Evolutionary conservation across 2,797 vertebrate genomes (phyloP), one percentile per base, ranked within the genome.

Genomic region (Botia kubotai): DNA sequence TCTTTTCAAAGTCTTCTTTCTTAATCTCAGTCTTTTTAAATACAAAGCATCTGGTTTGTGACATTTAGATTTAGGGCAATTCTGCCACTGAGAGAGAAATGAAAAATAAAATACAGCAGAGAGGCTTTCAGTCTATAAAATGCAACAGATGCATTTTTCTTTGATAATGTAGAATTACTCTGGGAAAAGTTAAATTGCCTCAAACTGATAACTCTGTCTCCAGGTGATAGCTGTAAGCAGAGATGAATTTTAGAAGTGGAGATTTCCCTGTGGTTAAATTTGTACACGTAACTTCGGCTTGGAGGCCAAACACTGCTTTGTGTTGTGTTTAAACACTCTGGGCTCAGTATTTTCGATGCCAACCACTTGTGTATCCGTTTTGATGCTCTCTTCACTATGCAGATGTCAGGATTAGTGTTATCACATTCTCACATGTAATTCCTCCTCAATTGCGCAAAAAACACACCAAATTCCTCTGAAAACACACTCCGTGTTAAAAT

Each of bases 341-440:
- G 46, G 10, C 33, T 66, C 6, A 6, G 2, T 65, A 13, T 36
- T 36, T 36, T 26, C 6, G 16, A 65, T 0, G 16, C 16, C 17
- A 36, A 65, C 29, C 62, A 36, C 16, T 36, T 36, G 6, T n/a
- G 14, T 33, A 39, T 66, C 63, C 19, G 55, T 66, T 57, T 57
- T 66, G 16, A 36, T 11, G 76, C 74, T 70, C 19, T 86, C 60
- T 84, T 80, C 83, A 39, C 58, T 46, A 50, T 3, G 46, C 39
- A 76, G 73, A 85, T 71, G 87, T 86, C 85, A 68, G 82, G 86
- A 89, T 89, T 82, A 83, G 66, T 68, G 68, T 78, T 82, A 46
- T 53, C 70, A 5, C 77, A 52, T 79, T 67, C 83, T 73, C 76
- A 43, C 33, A 6, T 86, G 84, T 86, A 86, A 88, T 87, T 91